A percentile compares a stretch with the other conserved stretches of the same genome.
Conservation (phyloP, 2,888 invertebrate species). For the Standfussiana lucernea region DNA sequence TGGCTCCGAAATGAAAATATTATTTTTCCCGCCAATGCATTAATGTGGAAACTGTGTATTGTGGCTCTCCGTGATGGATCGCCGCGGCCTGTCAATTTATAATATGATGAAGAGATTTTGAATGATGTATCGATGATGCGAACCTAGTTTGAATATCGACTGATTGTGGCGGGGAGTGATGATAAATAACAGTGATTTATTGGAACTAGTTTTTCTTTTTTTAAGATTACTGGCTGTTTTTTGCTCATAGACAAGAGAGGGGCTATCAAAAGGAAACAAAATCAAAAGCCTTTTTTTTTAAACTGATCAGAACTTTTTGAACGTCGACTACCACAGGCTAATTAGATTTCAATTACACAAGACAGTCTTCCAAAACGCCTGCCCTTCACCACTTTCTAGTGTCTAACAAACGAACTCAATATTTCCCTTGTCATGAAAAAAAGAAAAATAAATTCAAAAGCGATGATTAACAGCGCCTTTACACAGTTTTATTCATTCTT, state of each 20-base stretch:
- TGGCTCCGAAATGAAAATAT: conserved; percentile 74
- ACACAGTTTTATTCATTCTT: conserved; percentile 85
- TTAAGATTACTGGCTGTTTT: too few relatives aligned
- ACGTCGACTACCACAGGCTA: too few relatives aligned
- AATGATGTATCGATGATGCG: conserved; percentile 79
- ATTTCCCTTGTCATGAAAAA: conserved; percentile 38
- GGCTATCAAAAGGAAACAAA: too few relatives aligned
- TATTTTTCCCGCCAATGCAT: conserved; percentile 77
- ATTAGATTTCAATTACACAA: too few relatives aligned
- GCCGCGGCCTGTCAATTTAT: conserved; percentile 73
- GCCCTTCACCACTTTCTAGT: too few relatives aligned
- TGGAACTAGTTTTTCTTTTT: conserved; percentile 7
- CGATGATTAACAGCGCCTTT: conserved; percentile 82
- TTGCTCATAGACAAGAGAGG: too few relatives aligned
- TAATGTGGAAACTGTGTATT: conserved; percentile 87
- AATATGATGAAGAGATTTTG: conserved; percentile 76
- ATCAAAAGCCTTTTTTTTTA: too few relatives aligned
- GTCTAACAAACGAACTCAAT: neutral
- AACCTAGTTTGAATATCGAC: conserved; percentile 56
- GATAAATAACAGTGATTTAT: conserved; percentile 46
- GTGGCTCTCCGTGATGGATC: conserved; percentile 83
- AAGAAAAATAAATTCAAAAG: conserved; percentile 79
- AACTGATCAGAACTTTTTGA: too few relatives aligned
- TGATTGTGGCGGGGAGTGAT: conserved; percentile 11
- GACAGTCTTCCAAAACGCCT: too few relatives aligned